Conservation (phyloP, 2,888 invertebrate genomes). For the Zaprionus obscuricornis region DNA sequence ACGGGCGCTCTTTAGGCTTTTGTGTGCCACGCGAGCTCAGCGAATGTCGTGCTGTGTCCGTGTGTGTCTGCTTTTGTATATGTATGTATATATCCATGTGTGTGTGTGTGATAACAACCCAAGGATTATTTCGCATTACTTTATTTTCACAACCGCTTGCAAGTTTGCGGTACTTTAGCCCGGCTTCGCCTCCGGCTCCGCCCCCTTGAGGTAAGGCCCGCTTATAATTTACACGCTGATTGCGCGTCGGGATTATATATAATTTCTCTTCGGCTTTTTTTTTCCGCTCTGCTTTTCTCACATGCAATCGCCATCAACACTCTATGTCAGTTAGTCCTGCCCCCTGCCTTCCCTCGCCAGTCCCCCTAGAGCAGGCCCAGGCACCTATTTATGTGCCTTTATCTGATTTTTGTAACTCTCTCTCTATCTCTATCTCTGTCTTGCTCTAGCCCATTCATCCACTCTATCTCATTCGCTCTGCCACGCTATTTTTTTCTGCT, state of each 20-base stretch:
- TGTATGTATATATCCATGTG: constrained; percentile 27
- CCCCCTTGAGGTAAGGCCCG: constrained; percentile 41
- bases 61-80: constrained; percentile 4
- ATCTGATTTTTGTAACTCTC: constrained; percentile 58
- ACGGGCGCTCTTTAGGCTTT: constrained; percentile 70
- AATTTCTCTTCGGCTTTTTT: constrained; percentile 59
- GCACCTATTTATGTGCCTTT: constrained; percentile 52
- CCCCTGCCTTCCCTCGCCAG: not conserved
- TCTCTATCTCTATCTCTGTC: constrained; percentile 1
- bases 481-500: constrained; percentile 22
- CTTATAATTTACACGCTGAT: constrained; percentile 78
- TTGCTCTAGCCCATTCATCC: no score
- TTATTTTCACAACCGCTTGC: constrained; percentile 76
- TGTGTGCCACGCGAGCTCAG: constrained; percentile 65
- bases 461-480: no score
- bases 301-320: constrained; percentile 42
- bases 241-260: constrained; percentile 74
- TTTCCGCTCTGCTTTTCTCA: constrained; percentile 5
- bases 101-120: constrained; percentile 74
- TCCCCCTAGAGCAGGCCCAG: constrained; percentile 10
- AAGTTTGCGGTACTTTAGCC: constrained; percentile 73
- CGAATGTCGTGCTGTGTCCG: constrained; percentile 53
- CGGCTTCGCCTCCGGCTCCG: constrained; percentile 44
- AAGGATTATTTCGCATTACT: constrained; percentile 78
- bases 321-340: constrained; percentile 19